Evolutionary conservation across 2,888 invertebrate species (phyloP), one percentile per base, ranked within the genome.

Genomic region (Pachymerium ferrugineum): DNA sequence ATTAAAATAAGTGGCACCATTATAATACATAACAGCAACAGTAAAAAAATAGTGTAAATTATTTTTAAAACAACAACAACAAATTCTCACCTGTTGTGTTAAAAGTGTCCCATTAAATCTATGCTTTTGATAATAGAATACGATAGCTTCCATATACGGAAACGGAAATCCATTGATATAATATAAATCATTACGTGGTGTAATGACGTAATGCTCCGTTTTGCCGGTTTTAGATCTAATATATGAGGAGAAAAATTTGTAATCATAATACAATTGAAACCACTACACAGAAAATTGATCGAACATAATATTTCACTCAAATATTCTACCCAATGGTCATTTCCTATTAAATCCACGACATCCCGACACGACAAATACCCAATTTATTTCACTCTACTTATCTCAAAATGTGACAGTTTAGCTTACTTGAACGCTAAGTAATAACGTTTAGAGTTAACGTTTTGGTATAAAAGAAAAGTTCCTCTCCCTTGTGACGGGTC

Each of bases 91-190:
- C 72, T 76, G 76, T 30, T 76, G 74, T 4, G 76, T 76, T 16
- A 76, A 74, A 14, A 72, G 71, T 3, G 76, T 76, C 68, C 75
- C 76, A 47, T 76, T 76, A 74, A 76, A 76, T 71, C 76, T 75
- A 74, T 76, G 74, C 42, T 75, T 76, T 71, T 76, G 75, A 76
- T 76, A 76, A 70, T 76, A 76, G 10, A 76, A 74, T 30, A 76
- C 75, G 75, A 76, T 76, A 74, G 76, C 76, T 42, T 76, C 76
- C 38, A 76, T 69, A 67, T 76, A 76, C 8, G 76, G 76, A 69
- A 76, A 76, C 31, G 76, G 76, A 72, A 76, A 76, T 38, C 75
- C 76, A 47, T 76, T 76, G 75, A 76, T 75, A 74, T 76, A 76
- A 73, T 74, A 76, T 72, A 76, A 71, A 74, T 76, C 76, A 70